A percentile compares a stretch with the other conserved stretches of the same genome.
phyloP scores from a whole-genome alignment of 2,113 vertebrate genomes.

The Himantopus leucocephalus region DNA sequence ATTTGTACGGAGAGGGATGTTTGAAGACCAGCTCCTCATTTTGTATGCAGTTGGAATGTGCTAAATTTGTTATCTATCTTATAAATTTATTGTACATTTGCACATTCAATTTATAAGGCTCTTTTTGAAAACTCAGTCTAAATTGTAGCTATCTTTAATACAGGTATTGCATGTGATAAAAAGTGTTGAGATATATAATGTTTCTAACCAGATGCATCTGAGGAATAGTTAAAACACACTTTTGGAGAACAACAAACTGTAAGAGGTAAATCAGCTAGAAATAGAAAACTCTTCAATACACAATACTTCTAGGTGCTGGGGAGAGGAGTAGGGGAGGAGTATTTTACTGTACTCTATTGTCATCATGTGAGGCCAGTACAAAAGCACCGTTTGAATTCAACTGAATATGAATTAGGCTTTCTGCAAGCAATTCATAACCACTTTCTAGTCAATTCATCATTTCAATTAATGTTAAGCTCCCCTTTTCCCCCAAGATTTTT shows the following conservation, averaged over 20 bases:
- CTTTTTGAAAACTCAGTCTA: not conserved
- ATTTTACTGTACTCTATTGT: not conserved
- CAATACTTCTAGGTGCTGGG: not conserved
- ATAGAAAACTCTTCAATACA: not conserved
- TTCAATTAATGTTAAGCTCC: not conserved
- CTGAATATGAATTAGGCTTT: not conserved
- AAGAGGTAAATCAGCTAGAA: not conserved
- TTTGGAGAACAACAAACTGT: not conserved
- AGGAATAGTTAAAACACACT: not conserved
- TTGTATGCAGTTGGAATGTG: not conserved
- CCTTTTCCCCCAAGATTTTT: not conserved
- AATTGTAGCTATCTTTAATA: not conserved
- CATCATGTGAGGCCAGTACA: not conserved
- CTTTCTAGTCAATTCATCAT: not conserved
- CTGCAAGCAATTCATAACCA: not conserved
- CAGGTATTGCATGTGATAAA: not conserved
- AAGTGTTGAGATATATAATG: not conserved
- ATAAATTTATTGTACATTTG: not conserved
- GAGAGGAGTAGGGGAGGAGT: not conserved
- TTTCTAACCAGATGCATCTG: not conserved
- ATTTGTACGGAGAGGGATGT: fast-evolving
- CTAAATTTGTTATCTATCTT: not conserved
- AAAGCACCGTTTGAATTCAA: not conserved
- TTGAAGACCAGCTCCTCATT: not conserved
- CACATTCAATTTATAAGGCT: not conserved